Base-by-base conservation (phyloP, 2,113 vertebrate genomes). In the Ceyx margarethae region DNA sequence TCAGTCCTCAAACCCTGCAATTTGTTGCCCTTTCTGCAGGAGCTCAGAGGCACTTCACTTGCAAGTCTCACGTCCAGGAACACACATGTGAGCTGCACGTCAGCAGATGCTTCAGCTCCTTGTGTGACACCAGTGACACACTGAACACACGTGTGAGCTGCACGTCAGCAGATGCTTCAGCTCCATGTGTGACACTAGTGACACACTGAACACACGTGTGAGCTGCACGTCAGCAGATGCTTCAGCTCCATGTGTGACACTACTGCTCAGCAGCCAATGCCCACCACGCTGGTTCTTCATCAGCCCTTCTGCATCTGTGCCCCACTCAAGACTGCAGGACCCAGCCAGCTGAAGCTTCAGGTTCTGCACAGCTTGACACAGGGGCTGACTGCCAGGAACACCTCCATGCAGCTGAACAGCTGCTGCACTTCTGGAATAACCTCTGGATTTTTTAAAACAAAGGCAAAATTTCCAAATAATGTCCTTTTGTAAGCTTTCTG, bases 261-360 rank as follows among this genome's bases (percentile, higher is more conserved):
- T 37, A 11, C 10, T 37, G 1, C 61, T 29, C 31, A 8, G 85
- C 53, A 53, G 31, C 0, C 2, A 0, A 3, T 21, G 25, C 18
- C 46, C 3, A 0, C 29, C 10, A 25, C 6, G 29, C 11, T 43
- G 68, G 3, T 10, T 57, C 67, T 68, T 26, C 81, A 50, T 11
- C 67, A 73, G 3, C 12, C 1, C 29, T 56, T 29, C 45, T 7
- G 22, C 45, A 21, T 19, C 60, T 40, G 37, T 45, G 65, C 65
- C 60, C 35, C 10, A 0, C 61, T 2, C 61, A 20, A 26, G 8
- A 20, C 0, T n/a, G 22, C 40, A 57, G 11, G 48, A 35, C 28
- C 5, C n/a, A 25, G 25, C 0, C 0, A 91, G 51, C 7, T 35
- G 54, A 53, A 73, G 37, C 69, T 81, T 48, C 0, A 0, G 3